Evolutionary conservation across 1,140 invertebrate genomes (phyloP).

Genomic region (Drosophila nigrodunni): DNA sequence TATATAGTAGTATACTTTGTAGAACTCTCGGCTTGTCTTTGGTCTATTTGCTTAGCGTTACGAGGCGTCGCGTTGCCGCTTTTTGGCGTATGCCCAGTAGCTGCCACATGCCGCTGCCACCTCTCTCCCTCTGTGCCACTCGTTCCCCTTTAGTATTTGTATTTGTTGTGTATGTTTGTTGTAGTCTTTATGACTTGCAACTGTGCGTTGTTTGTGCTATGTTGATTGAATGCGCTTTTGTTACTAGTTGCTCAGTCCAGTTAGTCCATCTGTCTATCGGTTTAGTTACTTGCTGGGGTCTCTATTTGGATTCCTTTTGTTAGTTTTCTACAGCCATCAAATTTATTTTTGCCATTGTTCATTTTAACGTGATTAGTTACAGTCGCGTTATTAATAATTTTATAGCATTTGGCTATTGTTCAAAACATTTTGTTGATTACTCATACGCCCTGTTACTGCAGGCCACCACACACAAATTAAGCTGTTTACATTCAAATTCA

Average conservation of each 20-base stretch:
- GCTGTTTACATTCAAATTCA: not conserved
- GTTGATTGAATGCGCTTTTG: slow-evolving; percentile 76
- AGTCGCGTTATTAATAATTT: slow-evolving; percentile 51
- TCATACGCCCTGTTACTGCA: slow-evolving; percentile 37
- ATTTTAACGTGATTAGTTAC: slow-evolving; percentile 44
- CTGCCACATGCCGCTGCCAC: not conserved
- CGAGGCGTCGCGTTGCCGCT: slow-evolving; percentile 64
- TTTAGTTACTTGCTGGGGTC: slow-evolving; percentile 33
- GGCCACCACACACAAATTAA: not conserved
- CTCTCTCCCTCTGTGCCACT: not conserved
- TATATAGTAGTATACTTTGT: slow-evolving; percentile 26
- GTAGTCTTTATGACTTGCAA: slow-evolving; percentile 80
- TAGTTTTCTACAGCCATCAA: slow-evolving; percentile 31
- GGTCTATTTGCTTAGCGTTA: slow-evolving; percentile 74
- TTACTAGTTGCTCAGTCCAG: slow-evolving; percentile 49
- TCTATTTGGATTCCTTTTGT: slow-evolving; percentile 18
- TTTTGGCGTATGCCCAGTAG: slow-evolving; percentile 31
- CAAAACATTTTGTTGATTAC: slow-evolving; percentile 37
- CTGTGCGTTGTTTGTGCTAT: slow-evolving; percentile 69
- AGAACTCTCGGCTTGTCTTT: slow-evolving; percentile 52
- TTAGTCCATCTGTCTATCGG: slow-evolving; percentile 7
- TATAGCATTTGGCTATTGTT: slow-evolving; percentile 40
- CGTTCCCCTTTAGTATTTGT: slow-evolving; percentile 48
- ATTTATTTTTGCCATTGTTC: slow-evolving; percentile 38
- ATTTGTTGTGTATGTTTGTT: slow-evolving; percentile 60